Conservation (phyloP, 2,113 vertebrate genomes). For the Oriolus oriolus region DNA sequence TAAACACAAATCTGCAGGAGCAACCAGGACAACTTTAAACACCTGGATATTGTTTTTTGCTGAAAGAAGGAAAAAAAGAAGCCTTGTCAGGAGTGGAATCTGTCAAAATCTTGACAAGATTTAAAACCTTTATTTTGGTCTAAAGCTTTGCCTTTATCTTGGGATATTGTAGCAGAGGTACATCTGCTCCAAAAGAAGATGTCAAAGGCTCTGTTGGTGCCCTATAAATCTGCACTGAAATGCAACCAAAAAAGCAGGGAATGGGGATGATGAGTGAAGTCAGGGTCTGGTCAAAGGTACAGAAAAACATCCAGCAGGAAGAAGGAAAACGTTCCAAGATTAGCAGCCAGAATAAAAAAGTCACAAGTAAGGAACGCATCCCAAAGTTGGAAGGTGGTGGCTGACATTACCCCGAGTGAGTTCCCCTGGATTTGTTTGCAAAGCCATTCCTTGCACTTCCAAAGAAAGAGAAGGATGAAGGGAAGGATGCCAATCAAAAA, state of each 20-base stretch:
- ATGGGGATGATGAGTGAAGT: background rate
- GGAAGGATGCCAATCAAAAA: background rate
- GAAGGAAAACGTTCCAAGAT: background rate
- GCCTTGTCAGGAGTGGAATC: background rate
- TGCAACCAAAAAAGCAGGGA: background rate
- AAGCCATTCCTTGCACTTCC: background rate
- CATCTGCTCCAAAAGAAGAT: background rate
- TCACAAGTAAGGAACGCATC: background rate
- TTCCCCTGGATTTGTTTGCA: fast-evolving
- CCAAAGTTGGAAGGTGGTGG: background rate
- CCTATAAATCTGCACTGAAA: background rate
- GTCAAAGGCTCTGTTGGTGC: background rate
- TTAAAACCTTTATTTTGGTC: background rate
- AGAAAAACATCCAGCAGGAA: background rate
- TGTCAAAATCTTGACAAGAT: background rate
- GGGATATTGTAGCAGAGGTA: background rate
- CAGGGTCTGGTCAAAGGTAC: background rate
- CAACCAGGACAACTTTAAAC: background rate
- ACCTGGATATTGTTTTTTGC: background rate
- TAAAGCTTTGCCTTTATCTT: background rate
- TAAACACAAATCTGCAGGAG: background rate
- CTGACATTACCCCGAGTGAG: fast-evolving
- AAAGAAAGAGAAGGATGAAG: background rate
- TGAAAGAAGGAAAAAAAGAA: background rate
- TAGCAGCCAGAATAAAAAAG: background rate